Base-by-base conservation (phyloP, 2,113 vertebrate genomes). In the Indri indri region DNA sequence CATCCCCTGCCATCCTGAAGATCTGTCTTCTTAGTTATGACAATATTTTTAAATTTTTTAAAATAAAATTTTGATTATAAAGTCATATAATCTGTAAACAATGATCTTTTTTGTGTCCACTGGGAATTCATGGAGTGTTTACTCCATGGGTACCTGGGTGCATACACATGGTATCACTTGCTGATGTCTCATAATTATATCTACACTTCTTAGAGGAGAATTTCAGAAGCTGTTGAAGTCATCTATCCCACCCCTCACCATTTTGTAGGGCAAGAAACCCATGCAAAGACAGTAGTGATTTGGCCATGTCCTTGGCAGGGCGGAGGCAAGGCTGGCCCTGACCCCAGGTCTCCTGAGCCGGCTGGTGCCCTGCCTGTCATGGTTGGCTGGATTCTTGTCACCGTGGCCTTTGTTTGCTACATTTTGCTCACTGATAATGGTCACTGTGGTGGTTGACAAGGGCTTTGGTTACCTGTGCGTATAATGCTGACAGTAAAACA, bases 251-350 rank as follows among this genome's bases (percentile, higher is more conserved):
- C 37, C 2, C 5, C 63, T 47, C 6, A 45, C 13, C 9, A 4
- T 18, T 45, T 45, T 23, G 6, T 2, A 8, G 20, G 32, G 42
- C 52, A 52, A 37, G 52, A 22, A 47, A 42, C 10, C 2, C 59
- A 37, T 16, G 23, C 32, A 27, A 18, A 23, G n/a, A 22, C 2
- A 6, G 13, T 42, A 13, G n/a, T 57, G 45, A 32, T 45, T 63
- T 87, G 52, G 9, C 18, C 37, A 0, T 6, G 76, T 23, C 6
- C 16, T 52, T 13, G 0, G 4, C 2, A 6, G 1, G 2, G 5
- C 34, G 23, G 27, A 82, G 66, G 7, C 27, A n/a, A n/a, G 34
- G 25, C 80, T 63, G 73, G 77, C 34, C 65, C 37, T 3, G 42
- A 77, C 27, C 57, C 32, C 1, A 0, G 42, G 27, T n/a, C 88